These are phyloP conservation scores for Chelon auratus DNA, from an alignment of 2,797 vertebrate genomes.

Conservation along the genomic window DNA sequence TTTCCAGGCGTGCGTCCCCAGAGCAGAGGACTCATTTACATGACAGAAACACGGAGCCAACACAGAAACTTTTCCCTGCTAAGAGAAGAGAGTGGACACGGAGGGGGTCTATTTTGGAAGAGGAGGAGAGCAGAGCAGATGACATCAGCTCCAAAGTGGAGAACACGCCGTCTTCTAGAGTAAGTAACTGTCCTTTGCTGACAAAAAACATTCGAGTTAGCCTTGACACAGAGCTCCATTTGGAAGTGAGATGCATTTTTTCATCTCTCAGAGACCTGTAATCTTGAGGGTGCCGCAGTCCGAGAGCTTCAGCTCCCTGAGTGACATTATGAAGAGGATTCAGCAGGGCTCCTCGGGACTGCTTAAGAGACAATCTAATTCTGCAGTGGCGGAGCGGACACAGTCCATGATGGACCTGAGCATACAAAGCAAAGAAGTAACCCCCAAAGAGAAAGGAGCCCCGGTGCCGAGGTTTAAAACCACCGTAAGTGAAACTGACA, in stretches of 20 bases:
- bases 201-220: slow-evolving; percentile 9
- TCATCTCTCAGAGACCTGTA: slow-evolving; percentile 70
- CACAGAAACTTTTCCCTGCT: neutral
- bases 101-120: slow-evolving; percentile 26
- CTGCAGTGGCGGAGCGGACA: slow-evolving; percentile 59
- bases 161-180: slow-evolving; percentile 51
- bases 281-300: slow-evolving; percentile 69
- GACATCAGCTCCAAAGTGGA: slow-evolving; percentile 20
- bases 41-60: slow-evolving; percentile 32
- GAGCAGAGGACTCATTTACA: slow-evolving; percentile 33
- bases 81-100: neutral
- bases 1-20: slow-evolving; percentile 35
- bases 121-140: slow-evolving; percentile 11
- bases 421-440: neutral
- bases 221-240: neutral
- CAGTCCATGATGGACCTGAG: slow-evolving; percentile 78
- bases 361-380: slow-evolving; percentile 15
- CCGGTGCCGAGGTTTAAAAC: slow-evolving; percentile 53
- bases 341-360: slow-evolving; percentile 25
- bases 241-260: slow-evolving; percentile 32
- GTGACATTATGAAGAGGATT: slow-evolving; percentile 76
- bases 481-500: slow-evolving; percentile 63
- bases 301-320: slow-evolving; percentile 68
- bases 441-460: slow-evolving; percentile 10
- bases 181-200: slow-evolving; percentile 43